Evolutionary conservation across 2,113 vertebrate genomes (phyloP).

Genomic region (Melospiza georgiana): DNA sequence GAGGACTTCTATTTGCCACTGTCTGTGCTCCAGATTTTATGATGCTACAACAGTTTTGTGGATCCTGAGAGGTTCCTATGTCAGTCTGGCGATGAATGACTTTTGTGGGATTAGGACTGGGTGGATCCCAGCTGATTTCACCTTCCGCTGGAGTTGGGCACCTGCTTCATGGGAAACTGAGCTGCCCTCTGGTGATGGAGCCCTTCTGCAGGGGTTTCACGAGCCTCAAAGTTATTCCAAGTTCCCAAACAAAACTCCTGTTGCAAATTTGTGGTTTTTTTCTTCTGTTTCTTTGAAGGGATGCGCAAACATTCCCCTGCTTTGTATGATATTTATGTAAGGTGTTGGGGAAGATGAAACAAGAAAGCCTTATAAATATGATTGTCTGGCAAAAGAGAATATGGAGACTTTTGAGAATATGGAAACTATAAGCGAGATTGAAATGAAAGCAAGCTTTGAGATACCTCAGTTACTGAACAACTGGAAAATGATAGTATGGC

Average conservation of each 20-base stretch:
- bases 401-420: no score
- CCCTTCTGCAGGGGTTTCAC: neutral
- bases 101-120: neutral
- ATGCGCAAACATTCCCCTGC: neutral
- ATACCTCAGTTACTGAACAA: no score
- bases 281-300: neutral
- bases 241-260: neutral
- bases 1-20: neutral
- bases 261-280: neutral
- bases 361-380: no score
- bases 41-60: neutral
- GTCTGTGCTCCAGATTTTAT: neutral
- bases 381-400: no score
- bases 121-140: neutral
- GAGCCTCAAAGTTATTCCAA: neutral
- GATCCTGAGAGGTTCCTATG: neutral
- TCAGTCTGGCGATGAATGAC: neutral
- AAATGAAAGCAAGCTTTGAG: no score
- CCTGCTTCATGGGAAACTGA: rapidly evolving
- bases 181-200: neutral
- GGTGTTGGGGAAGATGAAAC: no score
- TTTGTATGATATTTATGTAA: neutral
- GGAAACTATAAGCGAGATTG: no score
- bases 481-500: no score
- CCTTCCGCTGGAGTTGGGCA: neutral